phyloP scores from a whole-genome alignment of 2,888 invertebrate species.

The Drosophila sordidula region DNA sequence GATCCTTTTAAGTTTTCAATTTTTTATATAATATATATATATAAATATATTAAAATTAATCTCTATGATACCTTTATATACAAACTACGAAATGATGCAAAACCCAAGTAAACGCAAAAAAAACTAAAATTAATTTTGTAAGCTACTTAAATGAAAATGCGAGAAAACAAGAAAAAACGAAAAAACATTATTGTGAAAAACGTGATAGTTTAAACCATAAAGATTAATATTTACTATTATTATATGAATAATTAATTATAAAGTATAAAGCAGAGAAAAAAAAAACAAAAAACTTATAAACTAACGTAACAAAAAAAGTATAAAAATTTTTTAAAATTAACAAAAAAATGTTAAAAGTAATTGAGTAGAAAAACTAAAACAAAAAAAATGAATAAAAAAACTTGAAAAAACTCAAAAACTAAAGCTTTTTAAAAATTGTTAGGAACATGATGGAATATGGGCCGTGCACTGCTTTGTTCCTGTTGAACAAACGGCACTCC shows the following conservation, averaged over 20 bases:
- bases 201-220: conserved; percentile 81
- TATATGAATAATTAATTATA: conserved; percentile 80
- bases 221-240: conserved; percentile 80
- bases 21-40: conserved; percentile 39
- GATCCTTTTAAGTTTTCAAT: conserved; percentile 59
- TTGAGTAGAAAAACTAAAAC: conserved; percentile 76
- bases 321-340: conserved; percentile 71
- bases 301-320: conserved; percentile 77
- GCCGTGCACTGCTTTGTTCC: conserved; percentile 19
- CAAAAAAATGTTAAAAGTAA: conserved; percentile 77
- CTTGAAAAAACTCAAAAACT: conserved; percentile 69
- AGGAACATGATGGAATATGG: not conserved
- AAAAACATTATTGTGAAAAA: conserved; percentile 75
- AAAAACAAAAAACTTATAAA: conserved; percentile 59
- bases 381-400: conserved; percentile 79
- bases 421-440: not conserved
- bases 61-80: conserved; percentile 49
- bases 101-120: conserved; percentile 53
- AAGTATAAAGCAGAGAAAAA: conserved; percentile 60
- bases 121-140: conserved; percentile 67
- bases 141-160: conserved; percentile 73
- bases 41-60: conserved; percentile 43
- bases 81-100: conserved; percentile 42
- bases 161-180: conserved; percentile 43
- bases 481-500: conserved; percentile 5